Conservation (phyloP, 2,113 vertebrate genomes). For the Physeter macrocephalus region DNA sequence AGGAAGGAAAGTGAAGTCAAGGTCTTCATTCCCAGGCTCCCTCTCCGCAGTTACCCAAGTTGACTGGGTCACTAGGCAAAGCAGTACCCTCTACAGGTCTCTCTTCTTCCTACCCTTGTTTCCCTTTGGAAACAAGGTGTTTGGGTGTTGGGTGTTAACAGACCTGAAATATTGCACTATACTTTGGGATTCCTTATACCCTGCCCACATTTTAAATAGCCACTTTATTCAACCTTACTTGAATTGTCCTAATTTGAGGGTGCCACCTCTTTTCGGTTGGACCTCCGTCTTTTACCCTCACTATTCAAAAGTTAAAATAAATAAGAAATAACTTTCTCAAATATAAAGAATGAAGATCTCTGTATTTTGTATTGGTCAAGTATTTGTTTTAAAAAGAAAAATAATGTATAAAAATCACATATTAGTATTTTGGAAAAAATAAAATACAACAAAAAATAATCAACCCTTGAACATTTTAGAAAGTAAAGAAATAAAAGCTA, state of each 20-base stretch:
- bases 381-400: not conserved
- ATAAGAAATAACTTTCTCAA: not conserved
- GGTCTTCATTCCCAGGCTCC: not conserved
- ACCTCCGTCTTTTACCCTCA: not conserved
- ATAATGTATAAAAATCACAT: not conserved
- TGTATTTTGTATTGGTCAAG: not conserved
- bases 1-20: not conserved
- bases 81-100: not conserved
- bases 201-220: not conserved
- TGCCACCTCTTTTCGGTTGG: not conserved
- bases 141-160: not conserved
- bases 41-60: not conserved
- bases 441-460: not conserved
- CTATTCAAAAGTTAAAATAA: conserved; percentile 18
- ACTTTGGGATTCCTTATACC: not conserved
- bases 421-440: not conserved
- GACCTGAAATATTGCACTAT: not conserved
- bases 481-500: not conserved
- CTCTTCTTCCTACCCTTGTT: too few species aligned
- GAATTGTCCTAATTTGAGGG: not conserved
- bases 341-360: not conserved
- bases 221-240: not conserved
- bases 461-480: not conserved
- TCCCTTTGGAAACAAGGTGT: too few species aligned
- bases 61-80: not conserved